Conservation (phyloP, 2,797 vertebrate species). For the Sebastolobus alascanus region DNA sequence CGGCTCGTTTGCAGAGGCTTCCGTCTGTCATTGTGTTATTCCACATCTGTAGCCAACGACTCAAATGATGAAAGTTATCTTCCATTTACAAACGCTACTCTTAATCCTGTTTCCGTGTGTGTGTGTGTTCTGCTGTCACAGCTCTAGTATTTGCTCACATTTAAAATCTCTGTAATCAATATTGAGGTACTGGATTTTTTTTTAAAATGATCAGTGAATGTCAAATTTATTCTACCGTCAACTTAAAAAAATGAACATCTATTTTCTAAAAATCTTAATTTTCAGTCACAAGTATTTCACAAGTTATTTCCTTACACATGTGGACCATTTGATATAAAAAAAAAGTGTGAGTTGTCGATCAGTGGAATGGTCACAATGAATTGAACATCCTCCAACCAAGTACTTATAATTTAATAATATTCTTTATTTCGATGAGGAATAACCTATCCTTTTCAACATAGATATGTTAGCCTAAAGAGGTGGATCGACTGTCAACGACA, state of each 20-base stretch:
- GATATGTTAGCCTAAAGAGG: not conserved
- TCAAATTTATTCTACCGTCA: slow-evolving; percentile 39
- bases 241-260: not conserved
- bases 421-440: slow-evolving; percentile 44
- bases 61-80: slow-evolving; percentile 48
- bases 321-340: slow-evolving; percentile 22
- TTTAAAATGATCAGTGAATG: slow-evolving; percentile 63
- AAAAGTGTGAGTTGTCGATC: slow-evolving; percentile 1
- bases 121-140: slow-evolving; percentile 56
- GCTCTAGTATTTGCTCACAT: slow-evolving; percentile 55
- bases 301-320: not conserved
- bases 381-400: slow-evolving; percentile 10
- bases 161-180: slow-evolving; percentile 47
- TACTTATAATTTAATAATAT: not conserved
- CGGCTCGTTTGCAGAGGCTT: slow-evolving; percentile 43
- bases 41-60: slow-evolving; percentile 38
- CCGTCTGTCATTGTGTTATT: slow-evolving; percentile 42
- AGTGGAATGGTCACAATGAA: not conserved
- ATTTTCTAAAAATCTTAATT: not conserved
- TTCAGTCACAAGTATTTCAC: not conserved
- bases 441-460: slow-evolving; percentile 9
- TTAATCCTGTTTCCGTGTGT: slow-evolving; percentile 37
- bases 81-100: slow-evolving; percentile 50
- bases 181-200: slow-evolving; percentile 38
- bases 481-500: slow-evolving; percentile 6